A percentile compares a stretch with the other conserved stretches of the same genome.
Conservation (phyloP, 1,140 invertebrate genomes). For the Drosophila ohnishii region DNA sequence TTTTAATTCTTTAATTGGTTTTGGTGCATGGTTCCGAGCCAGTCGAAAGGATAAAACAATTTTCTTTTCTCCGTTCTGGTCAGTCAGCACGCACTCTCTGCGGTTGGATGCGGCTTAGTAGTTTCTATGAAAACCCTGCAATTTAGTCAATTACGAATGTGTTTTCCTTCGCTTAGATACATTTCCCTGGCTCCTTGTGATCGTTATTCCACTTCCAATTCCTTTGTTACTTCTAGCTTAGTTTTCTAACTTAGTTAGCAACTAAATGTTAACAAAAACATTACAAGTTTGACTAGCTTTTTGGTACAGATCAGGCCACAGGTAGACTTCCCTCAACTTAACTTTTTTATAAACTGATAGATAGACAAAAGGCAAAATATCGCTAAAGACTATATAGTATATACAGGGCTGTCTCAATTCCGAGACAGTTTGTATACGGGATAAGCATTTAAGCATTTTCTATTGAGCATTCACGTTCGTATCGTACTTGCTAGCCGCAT, state of each 20-base stretch:
- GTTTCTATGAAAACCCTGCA: conserved; percentile 56
- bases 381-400: background rate
- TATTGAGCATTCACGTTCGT: conserved; percentile 41
- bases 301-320: background rate
- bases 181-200: conserved; percentile 5
- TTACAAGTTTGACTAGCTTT: background rate
- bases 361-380: conserved; percentile 36
- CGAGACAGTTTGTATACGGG: background rate
- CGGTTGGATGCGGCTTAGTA: conserved; percentile 31
- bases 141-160: conserved; percentile 42
- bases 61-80: background rate
- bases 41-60: conserved; percentile 11
- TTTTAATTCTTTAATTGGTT: conserved; percentile 81
- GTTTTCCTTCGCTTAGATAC: conserved; percentile 12
- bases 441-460: conserved; percentile 37
- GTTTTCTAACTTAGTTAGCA: background rate
- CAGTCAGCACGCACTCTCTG: background rate
- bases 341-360: background rate
- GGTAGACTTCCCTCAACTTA: background rate
- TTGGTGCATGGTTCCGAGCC: conserved; percentile 37
- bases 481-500: conserved; percentile 45
- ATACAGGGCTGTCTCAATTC: background rate
- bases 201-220: no score
- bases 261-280: background rate
- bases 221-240: background rate